Base-by-base conservation (phyloP, 2,888 invertebrate species). In the Pogonocherus hispidulus region DNA sequence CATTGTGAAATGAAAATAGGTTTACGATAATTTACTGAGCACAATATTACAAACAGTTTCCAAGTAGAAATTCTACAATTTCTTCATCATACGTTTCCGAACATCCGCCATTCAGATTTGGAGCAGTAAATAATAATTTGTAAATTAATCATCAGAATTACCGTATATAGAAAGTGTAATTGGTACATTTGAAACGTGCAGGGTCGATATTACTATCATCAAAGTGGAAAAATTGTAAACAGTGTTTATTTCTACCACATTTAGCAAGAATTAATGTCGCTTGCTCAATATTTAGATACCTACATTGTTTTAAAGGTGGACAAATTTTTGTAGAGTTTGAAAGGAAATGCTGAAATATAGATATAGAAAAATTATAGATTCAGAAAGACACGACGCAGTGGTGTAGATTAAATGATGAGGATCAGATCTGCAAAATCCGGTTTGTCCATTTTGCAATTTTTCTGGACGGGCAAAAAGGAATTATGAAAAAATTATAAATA, bases 101-200 rank as follows among this genome's bases (percentile, higher is more conserved):
- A 41, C 14, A 23, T 44, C 57, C 57, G 44, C 37, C 20, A 27
- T 27, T 20, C 18, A 18, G 44, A 57, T 44, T 22, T 11, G 16
- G 2, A 46, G n/a, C 11, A 32, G 59, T 59, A 59, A 59, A 59
- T 47, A 59, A 35, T 47, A 49, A 59, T 59, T 59, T 59, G 16
- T 9, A 16, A 32, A 27, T 19, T 59, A 59, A 59, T 59, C 4
- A 47, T 19, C 14, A 5, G 19, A 23, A 59, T 59, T 59, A 59
- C 11, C 4, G 11, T 8, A 47, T 4, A 19, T 46, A 59, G 59
- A 59, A 59, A 59, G 59, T 47, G 32, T 14, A 27, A 54, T 16
- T 54, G 16, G 4, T 1, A 14, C 27, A 2, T 52, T 52, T 6
- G 14, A 23, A 23, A 6, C n/a, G 22, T n/a, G 22, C 11, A 19